Evolutionary conservation across 2,113 vertebrate genomes (phyloP).

Genomic region (Sinocyclocheilus maitianheensis): DNA sequence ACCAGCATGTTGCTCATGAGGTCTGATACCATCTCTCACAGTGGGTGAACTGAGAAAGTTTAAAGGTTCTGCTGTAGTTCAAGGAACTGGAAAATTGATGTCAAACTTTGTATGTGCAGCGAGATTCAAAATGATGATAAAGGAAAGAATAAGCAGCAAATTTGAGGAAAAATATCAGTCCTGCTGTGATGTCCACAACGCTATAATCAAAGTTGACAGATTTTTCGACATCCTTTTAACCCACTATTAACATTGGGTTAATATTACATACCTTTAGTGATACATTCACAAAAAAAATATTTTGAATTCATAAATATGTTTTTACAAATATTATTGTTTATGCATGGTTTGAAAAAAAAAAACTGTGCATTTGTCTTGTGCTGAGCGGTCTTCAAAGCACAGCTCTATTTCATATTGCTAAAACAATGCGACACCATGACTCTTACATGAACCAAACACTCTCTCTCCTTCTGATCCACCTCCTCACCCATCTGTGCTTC

Average conservation of each 20-base stretch:
- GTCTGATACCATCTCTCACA: conserved; percentile 24
- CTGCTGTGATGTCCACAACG: conserved; percentile 15
- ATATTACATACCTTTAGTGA: not conserved
- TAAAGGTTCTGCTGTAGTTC: conserved; percentile 29
- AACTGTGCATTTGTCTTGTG: not conserved
- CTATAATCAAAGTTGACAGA: not conserved
- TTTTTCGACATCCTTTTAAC: not conserved
- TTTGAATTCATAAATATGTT: too few species aligned
- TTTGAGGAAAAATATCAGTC: conserved; percentile 14
- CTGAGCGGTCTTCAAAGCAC: not conserved
- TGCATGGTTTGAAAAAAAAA: not conserved
- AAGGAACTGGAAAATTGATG: conserved; percentile 48
- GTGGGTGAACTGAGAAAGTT: conserved; percentile 17
- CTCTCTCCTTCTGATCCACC: conserved; percentile 24
- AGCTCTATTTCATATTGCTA: conserved; percentile 19
- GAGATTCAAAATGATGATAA: conserved; percentile 25
- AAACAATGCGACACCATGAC: conserved; percentile 46
- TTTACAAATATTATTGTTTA: not conserved
- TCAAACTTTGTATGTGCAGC: conserved; percentile 28
- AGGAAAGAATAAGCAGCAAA: conserved; percentile 15
- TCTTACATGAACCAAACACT: conserved; percentile 31
- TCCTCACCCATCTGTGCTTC: not conserved
- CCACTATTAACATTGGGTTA: not conserved
- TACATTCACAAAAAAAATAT: too few species aligned
- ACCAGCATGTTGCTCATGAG: conserved; percentile 8